Evolutionary conservation across 1,140 invertebrate species (phyloP).

Genomic region (Chionoecetes opilio): DNA sequence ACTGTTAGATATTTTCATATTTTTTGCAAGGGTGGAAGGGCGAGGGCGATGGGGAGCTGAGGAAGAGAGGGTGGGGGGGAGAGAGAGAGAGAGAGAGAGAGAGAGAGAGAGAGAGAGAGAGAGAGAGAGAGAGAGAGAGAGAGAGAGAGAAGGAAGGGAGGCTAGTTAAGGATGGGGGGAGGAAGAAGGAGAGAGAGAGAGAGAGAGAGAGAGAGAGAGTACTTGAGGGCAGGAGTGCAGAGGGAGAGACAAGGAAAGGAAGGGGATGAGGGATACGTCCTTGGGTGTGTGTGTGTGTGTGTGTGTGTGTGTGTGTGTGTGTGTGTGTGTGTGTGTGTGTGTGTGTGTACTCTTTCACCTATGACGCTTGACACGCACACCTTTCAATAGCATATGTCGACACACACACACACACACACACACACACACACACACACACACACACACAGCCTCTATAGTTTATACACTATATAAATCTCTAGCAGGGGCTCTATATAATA

Average conservation of each 20-base stretch:
- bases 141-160: background rate
- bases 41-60: background rate
- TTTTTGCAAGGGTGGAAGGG: background rate
- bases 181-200: constrained; percentile 37
- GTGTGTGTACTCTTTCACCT: background rate
- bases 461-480: no score
- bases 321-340: no score
- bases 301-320: no score
- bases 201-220: constrained; percentile 24
- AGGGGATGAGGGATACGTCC: background rate
- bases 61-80: background rate
- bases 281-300: no score
- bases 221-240: background rate
- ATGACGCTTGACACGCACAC: background rate
- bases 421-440: constrained; percentile 46
- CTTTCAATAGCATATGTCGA: background rate
- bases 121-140: background rate
- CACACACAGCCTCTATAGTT: background rate
- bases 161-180: background rate
- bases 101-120: background rate
- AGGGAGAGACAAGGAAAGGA: background rate
- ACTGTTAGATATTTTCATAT: background rate
- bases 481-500: no score
- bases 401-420: constrained; percentile 40
- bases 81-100: background rate